phyloP scores from a whole-genome alignment of 1,140 invertebrate genomes.

The Musca vetustissima region DNA sequence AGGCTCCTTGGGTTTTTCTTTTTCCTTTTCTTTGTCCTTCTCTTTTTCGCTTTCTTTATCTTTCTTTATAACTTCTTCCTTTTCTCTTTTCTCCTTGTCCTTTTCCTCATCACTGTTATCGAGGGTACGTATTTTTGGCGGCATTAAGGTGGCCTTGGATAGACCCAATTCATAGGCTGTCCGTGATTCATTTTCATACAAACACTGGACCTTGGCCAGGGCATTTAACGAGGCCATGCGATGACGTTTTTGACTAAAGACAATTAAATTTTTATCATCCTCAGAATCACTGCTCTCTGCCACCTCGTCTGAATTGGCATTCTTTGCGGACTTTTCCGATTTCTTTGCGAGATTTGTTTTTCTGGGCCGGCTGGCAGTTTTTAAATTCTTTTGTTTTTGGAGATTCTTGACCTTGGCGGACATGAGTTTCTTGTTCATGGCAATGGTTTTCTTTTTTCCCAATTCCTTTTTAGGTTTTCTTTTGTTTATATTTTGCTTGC shows the following conservation, averaged over 20 bases:
- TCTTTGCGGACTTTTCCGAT: constrained; percentile 8
- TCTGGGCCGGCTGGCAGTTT: neutral
- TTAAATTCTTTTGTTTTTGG: neutral
- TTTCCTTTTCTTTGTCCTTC: constrained; percentile 21
- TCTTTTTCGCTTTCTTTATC: constrained; percentile 26
- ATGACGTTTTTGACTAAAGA: constrained; percentile 71
- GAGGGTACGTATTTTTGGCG: constrained; percentile 46
- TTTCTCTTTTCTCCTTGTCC: constrained; percentile 27
- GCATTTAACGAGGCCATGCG: constrained; percentile 87
- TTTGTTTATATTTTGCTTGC: neutral
- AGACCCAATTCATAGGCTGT: constrained; percentile 66
- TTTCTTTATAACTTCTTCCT: constrained; percentile 26
- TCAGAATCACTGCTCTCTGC: constrained; percentile 40
- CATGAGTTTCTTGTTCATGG: neutral
- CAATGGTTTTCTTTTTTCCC: neutral
- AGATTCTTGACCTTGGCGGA: neutral
- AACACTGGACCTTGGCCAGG: constrained; percentile 86
- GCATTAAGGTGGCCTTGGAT: constrained; percentile 49
- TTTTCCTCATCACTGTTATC: constrained; percentile 43
- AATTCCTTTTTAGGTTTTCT: neutral
- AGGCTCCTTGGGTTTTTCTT: constrained; percentile 3
- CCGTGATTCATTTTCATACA: constrained; percentile 85
- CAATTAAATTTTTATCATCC: constrained; percentile 45
- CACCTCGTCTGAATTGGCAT: neutral
- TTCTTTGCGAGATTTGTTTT: constrained; percentile 4